A percentile compares a stretch with the other conserved stretches of the same genome.
Evolutionary conservation across 2,888 invertebrate genomes (phyloP).

Genomic region (Alentia gelatinosa): DNA sequence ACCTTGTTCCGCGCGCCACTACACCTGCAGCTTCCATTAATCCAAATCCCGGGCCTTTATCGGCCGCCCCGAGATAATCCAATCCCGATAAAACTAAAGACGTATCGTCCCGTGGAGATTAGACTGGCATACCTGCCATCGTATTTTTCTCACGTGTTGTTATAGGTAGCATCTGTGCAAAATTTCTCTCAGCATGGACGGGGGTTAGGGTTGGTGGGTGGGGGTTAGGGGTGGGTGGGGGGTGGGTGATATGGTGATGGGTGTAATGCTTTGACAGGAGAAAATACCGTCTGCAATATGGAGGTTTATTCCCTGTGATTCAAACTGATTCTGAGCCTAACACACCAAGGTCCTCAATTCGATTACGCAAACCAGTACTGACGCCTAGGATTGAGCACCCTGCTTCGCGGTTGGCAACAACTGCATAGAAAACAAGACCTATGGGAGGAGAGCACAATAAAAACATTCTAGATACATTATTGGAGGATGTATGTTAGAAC

Average conservation of each 20-base stretch:
- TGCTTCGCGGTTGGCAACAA: too few relatives aligned
- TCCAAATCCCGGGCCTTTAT: neutral
- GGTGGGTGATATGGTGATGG: neutral
- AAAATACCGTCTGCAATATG: neutral
- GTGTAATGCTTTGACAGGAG: neutral
- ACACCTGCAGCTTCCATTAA: constrained; percentile 5
- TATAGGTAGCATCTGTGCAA: neutral
- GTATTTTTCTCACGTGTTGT: neutral
- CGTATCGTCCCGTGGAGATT: constrained; percentile 12
- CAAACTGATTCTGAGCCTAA: neutral
- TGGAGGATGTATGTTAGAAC: too few relatives aligned
- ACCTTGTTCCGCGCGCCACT: neutral
- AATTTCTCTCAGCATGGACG: neutral
- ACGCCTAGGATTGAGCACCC: too few relatives aligned
- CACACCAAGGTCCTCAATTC: neutral
- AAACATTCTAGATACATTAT: too few relatives aligned
- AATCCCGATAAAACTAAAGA: constrained; percentile 18
- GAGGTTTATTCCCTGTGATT: neutral
- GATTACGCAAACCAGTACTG: too few relatives aligned
- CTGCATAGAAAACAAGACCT: too few relatives aligned
- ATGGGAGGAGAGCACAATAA: too few relatives aligned
- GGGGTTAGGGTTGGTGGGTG: neutral
- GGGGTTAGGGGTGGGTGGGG: neutral
- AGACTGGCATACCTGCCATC: neutral
- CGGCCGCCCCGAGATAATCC: neutral